phyloP scores from a whole-genome alignment of 2,888 invertebrate species.

The Lapara coniferarum region DNA sequence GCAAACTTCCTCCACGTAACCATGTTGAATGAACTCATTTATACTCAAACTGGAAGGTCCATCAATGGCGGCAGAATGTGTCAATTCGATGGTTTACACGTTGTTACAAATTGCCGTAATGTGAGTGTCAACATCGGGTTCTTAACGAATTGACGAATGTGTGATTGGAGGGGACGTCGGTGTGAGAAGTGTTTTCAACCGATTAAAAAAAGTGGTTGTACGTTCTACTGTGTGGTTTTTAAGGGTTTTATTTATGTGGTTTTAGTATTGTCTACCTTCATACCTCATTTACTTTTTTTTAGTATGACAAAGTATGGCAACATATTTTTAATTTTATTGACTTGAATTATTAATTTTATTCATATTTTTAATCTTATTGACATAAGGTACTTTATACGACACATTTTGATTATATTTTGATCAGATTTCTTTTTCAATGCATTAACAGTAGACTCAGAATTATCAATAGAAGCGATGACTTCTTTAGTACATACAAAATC shows the following conservation, averaged over 20 bases:
- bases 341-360: too few species aligned
- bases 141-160: constrained; percentile 25
- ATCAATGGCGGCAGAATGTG: constrained; percentile 24
- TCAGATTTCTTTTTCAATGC: too few species aligned
- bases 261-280: too few species aligned
- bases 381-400: too few species aligned
- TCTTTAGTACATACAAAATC: neutral
- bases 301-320: too few species aligned
- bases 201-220: neutral
- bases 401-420: too few species aligned
- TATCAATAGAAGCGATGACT: neutral
- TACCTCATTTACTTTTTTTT: too few species aligned
- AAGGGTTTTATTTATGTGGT: neutral
- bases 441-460: too few species aligned
- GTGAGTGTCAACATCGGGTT: constrained; percentile 23
- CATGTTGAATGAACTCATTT: constrained; percentile 15
- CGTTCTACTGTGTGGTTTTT: neutral
- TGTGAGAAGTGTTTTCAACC: neutral
- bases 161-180: neutral
- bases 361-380: too few species aligned
- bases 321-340: too few species aligned
- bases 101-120: constrained; percentile 27
- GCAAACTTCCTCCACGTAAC: constrained; percentile 41
- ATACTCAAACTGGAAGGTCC: constrained; percentile 18
- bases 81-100: constrained; percentile 27